Percentiles rank a stretch among this genome's conserved stretches.
phyloP scores from a whole-genome alignment of 2,113 vertebrate genomes.

The Diadophis punctatus region DNA sequence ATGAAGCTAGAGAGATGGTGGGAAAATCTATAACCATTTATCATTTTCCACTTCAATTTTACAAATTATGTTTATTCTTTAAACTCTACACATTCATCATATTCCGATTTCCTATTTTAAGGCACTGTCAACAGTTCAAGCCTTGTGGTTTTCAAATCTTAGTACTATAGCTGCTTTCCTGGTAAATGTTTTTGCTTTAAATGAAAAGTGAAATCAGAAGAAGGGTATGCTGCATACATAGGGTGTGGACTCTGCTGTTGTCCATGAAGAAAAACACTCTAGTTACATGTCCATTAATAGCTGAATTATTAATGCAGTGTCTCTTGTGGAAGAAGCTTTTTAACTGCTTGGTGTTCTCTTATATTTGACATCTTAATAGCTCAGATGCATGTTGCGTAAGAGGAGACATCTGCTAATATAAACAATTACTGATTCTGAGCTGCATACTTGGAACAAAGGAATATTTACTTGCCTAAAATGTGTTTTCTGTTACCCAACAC shows the following conservation, averaged over 20 bases:
- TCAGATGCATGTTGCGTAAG: slow-evolving; percentile 6
- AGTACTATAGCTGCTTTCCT: neutral
- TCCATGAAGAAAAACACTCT: slow-evolving; percentile 33
- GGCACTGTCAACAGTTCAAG: slow-evolving; percentile 21
- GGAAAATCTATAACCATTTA: slow-evolving; percentile 50
- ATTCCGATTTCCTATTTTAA: slow-evolving; percentile 6
- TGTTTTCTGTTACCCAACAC: slow-evolving; percentile 11
- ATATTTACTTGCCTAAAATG: neutral
- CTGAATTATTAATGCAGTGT: slow-evolving; percentile 62
- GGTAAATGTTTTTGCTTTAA: neutral
- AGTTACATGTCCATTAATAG: slow-evolving; percentile 49
- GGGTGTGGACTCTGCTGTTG: slow-evolving; percentile 14
- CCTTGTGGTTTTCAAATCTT: neutral
- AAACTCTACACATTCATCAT: slow-evolving; percentile 32
- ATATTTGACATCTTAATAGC: slow-evolving; percentile 36
- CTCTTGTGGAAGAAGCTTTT: slow-evolving; percentile 34
- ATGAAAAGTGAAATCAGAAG: neutral
- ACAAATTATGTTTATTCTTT: slow-evolving; percentile 49
- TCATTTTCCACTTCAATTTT: slow-evolving; percentile 35
- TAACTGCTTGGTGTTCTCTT: slow-evolving; percentile 27
- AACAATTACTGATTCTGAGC: neutral
- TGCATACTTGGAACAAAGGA: neutral
- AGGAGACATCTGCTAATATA: slow-evolving; percentile 18
- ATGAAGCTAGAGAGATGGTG: slow-evolving; percentile 22
- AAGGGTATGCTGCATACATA: slow-evolving; percentile 4